These are phyloP conservation scores for Ophion ventricosus DNA, from an alignment of 2,888 invertebrate species.

Conservation along the genomic window DNA sequence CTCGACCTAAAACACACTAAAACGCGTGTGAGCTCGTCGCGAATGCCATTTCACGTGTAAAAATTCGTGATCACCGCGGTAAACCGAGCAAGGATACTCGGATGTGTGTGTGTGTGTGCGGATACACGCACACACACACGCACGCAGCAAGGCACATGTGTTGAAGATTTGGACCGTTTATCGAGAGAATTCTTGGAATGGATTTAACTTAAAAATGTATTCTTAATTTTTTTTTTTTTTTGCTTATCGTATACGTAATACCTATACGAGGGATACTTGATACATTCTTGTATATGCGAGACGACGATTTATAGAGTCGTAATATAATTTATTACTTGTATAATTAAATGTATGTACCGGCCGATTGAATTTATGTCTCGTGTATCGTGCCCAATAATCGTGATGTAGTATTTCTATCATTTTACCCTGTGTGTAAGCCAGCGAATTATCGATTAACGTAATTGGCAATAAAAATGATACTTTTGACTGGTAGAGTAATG, in stretches of 20 bases:
- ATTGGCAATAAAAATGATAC: too few species aligned
- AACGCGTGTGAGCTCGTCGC: conserved; percentile 40
- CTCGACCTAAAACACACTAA: conserved; percentile 50
- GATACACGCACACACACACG: neutral
- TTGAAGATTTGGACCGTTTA: conserved; percentile 17
- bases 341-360: neutral
- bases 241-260: neutral
- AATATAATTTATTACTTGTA: neutral
- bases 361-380: neutral
- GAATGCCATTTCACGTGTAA: conserved; percentile 44
- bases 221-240: neutral
- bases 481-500: too few species aligned
- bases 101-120: neutral
- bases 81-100: conserved; percentile 18
- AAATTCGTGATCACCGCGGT: conserved; percentile 41
- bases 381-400: neutral
- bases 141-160: too few species aligned
- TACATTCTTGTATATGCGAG: neutral
- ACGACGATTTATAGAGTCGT: neutral
- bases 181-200: neutral
- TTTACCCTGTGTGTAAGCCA: too few species aligned
- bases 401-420: too few species aligned
- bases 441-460: neutral
- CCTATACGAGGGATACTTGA: neutral
- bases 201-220: neutral